Evolutionary conservation across 2,888 invertebrate genomes (phyloP).

Genomic region (Unio pictorum): DNA sequence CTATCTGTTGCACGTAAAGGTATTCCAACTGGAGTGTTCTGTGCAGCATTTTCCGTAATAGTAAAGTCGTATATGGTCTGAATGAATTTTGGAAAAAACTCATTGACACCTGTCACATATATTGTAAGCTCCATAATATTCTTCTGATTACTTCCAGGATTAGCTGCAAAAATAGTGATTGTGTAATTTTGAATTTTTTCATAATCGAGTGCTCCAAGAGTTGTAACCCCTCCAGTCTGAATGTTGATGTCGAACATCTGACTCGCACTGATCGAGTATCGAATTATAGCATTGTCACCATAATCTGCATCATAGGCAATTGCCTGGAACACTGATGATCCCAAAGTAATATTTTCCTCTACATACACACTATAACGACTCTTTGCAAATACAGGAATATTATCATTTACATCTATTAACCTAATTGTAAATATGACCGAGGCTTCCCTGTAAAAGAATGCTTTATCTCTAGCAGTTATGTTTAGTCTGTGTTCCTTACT

Average conservation of each 20-base stretch:
- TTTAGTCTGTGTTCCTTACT: conserved; percentile 88
- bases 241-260: conserved; percentile 82
- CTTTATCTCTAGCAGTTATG: conserved; percentile 89
- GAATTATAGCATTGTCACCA: conserved; percentile 87
- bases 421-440: conserved; percentile 88
- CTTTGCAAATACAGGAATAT: conserved; percentile 89
- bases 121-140: conserved; percentile 49
- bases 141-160: conserved; percentile 83
- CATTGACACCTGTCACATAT: conserved; percentile 63
- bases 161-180: conserved; percentile 85
- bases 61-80: conserved; percentile 52
- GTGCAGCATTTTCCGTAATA: conserved; percentile 60
- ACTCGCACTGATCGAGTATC: conserved; percentile 79
- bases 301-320: conserved; percentile 89
- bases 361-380: conserved; percentile 83
- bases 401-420: conserved; percentile 90
- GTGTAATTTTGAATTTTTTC: conserved; percentile 85
- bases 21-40: conserved; percentile 50
- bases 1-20: conserved; percentile 56
- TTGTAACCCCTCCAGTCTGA: conserved; percentile 83
- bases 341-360: conserved; percentile 85
- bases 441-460: conserved; percentile 83
- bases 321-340: conserved; percentile 78
- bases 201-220: conserved; percentile 87
- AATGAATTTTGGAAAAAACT: conserved; percentile 60